Percentiles rank a stretch among this genome's conserved stretches.
Evolutionary conservation across 1,140 invertebrate genomes (phyloP).

Genomic region (Colletes latitarsis): DNA sequence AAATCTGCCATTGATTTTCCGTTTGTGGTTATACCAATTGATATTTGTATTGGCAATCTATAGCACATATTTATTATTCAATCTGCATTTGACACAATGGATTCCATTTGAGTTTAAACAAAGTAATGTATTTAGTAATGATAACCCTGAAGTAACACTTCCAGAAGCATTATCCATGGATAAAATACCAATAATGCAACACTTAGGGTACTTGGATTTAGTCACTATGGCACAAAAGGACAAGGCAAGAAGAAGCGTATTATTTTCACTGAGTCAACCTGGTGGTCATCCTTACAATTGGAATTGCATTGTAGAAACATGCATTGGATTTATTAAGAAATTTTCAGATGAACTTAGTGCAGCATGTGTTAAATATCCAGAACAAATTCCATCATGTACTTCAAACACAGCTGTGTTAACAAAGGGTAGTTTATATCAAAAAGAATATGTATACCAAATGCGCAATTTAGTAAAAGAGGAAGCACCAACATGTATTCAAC

Average conservation of each 20-base stretch:
- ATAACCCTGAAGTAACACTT: conserved; percentile 75
- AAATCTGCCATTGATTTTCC: conserved; percentile 82
- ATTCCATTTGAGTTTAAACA: conserved; percentile 80
- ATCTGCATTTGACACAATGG: conserved; percentile 86
- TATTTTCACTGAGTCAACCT: conserved; percentile 88
- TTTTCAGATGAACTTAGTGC: conserved; percentile 84
- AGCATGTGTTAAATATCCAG: conserved; percentile 69
- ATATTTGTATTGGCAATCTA: conserved; percentile 86
- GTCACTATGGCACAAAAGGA: conserved; percentile 84
- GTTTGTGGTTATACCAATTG: conserved; percentile 85
- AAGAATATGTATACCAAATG: conserved; percentile 73
- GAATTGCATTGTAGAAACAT: conserved; percentile 85
- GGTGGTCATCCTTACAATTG: conserved; percentile 91
- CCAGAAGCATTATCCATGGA: conserved; percentile 82
- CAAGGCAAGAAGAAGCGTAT: conserved; percentile 80
- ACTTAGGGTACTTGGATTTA: conserved; percentile 87
- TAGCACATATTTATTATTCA: conserved; percentile 86
- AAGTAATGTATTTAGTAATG: conserved; percentile 52
- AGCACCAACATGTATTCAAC: neutral
- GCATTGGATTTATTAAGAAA: conserved; percentile 82
- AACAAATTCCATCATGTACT: conserved; percentile 28
- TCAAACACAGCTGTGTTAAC: conserved; percentile 24
- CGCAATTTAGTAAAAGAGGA: conserved; percentile 64
- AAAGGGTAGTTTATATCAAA: conserved; percentile 53
- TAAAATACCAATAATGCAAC: conserved; percentile 85